Conservation (phyloP, 2,888 invertebrate genomes). For the Melieria picta region DNA sequence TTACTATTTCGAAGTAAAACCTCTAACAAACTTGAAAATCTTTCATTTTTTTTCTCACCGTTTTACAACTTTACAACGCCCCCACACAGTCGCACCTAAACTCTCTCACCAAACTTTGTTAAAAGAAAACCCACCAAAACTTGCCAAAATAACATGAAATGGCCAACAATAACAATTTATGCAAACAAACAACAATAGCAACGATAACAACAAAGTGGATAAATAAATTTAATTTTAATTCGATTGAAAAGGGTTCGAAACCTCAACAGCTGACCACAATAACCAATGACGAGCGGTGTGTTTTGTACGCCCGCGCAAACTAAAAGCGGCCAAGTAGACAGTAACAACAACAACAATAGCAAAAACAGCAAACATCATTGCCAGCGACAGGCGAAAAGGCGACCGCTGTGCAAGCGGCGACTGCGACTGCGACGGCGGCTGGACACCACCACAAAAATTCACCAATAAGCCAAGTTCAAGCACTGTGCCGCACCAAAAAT, state of each 20-base stretch:
- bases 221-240: constrained; percentile 33
- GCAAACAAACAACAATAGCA: constrained; percentile 3
- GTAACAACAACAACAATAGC: not conserved
- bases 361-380: not conserved
- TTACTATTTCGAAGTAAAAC: too few species aligned
- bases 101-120: too few species aligned
- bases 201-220: constrained; percentile 1
- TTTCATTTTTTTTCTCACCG: too few species aligned
- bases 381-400: not conserved
- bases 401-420: not conserved
- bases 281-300: constrained; percentile 7
- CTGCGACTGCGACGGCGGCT: not conserved
- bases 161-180: too few species aligned
- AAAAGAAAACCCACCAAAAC: too few species aligned
- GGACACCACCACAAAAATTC: not conserved
- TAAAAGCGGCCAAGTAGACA: not conserved
- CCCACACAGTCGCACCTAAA: too few species aligned
- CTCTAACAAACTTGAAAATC: too few species aligned
- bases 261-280: constrained; percentile 30
- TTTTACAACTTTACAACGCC: too few species aligned
- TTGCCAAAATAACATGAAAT: too few species aligned
- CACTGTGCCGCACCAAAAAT: constrained; percentile 11
- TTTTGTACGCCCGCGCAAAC: constrained; percentile 1
- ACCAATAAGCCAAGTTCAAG: too few species aligned
- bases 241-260: constrained; percentile 31